These are phyloP conservation scores for Thamnophis sirtalis DNA, from an alignment of 2,113 vertebrate genomes.

Conservation along the genomic window DNA sequence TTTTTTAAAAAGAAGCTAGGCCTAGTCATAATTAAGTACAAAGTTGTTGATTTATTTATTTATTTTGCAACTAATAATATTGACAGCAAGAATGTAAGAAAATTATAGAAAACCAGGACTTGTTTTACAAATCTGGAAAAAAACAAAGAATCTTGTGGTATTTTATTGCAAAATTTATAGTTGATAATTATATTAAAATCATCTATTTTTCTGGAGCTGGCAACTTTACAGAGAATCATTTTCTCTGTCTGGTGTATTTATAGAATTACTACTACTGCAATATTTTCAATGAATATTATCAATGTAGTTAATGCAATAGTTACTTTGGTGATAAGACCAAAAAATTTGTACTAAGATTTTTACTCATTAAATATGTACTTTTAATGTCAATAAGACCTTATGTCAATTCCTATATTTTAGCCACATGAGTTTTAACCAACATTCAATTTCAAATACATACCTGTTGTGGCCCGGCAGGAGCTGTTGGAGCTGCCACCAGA, in stretches of 20 bases:
- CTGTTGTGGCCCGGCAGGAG: no score
- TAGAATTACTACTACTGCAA: neutral
- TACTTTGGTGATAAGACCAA: neutral
- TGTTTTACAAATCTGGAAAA: neutral
- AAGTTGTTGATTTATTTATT: constrained; percentile 9
- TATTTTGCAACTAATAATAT: constrained; percentile 39
- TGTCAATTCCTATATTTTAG: neutral
- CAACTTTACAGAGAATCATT: neutral
- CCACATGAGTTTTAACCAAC: neutral
- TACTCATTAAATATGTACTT: neutral
- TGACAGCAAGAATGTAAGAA: neutral
- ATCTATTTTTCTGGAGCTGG: neutral
- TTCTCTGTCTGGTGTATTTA: neutral
- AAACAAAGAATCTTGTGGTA: neutral
- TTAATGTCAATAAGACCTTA: neutral
- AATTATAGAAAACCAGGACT: neutral
- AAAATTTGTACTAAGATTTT: neutral
- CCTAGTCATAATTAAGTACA: constrained; percentile 17
- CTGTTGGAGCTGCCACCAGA: no score
- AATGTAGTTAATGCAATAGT: neutral
- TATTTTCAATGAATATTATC: neutral
- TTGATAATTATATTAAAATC: neutral
- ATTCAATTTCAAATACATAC: constrained; percentile 22
- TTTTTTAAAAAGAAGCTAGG: neutral
- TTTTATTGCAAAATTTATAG: neutral